phyloP scores from a whole-genome alignment of 2,113 vertebrate genomes.

The human (Homo sapiens) region DNA sequence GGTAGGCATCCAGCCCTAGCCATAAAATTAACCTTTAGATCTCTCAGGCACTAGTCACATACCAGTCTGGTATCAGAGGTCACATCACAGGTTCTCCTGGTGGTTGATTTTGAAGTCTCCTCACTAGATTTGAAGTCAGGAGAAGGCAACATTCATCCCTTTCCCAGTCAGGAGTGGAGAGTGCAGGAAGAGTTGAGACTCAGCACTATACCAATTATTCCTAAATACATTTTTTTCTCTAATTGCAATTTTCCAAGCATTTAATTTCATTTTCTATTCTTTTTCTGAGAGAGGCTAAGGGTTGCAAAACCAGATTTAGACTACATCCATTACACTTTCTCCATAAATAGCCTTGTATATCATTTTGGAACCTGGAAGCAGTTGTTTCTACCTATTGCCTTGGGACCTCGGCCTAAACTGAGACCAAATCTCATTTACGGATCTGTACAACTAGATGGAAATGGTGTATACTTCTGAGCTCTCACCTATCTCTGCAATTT shows the following conservation, averaged over 20 bases:
- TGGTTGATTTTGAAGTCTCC: background rate
- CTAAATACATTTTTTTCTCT: background rate
- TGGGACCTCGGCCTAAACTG: background rate
- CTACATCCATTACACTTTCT: no score
- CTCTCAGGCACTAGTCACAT: background rate
- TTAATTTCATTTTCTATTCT: background rate
- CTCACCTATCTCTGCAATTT: rapidly evolving
- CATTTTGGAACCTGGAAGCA: background rate
- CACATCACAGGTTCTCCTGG: background rate
- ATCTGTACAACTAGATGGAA: background rate
- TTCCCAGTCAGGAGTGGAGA: rapidly evolving
- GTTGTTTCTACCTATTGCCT: background rate
- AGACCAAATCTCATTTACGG: background rate
- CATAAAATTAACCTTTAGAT: background rate
- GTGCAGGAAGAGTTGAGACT: background rate
- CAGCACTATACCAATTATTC: background rate
- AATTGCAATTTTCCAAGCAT: background rate
- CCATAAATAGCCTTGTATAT: background rate
- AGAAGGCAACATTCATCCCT: background rate
- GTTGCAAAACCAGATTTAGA: background rate
- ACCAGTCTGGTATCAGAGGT: background rate
- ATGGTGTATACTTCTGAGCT: rapidly evolving
- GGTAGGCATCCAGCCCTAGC: background rate
- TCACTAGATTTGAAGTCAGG: background rate
- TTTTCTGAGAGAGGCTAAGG: background rate